A percentile compares a stretch with the other conserved stretches of the same genome.
Conservation (phyloP, 2,113 vertebrate genomes). For the Scartelaos histophorus region DNA sequence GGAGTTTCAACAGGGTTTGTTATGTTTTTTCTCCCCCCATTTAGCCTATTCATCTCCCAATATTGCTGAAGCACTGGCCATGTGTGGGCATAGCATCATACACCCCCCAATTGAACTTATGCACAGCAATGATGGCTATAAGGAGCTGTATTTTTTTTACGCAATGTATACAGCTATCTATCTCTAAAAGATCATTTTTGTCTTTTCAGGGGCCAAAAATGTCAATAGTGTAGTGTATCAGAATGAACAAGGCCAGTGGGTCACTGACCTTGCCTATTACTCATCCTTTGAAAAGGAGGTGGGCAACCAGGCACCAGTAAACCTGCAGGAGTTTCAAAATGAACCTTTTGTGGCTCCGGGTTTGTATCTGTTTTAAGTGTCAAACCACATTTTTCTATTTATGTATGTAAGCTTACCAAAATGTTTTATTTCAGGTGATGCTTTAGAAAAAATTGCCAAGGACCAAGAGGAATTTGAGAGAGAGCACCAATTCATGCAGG, state of each 20-base stretch:
- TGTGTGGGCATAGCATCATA: not conserved
- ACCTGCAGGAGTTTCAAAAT: slow-evolving; percentile 52
- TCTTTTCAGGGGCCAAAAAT: slow-evolving; percentile 62
- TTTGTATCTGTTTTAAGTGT: slow-evolving; percentile 65
- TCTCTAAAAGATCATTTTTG: not conserved
- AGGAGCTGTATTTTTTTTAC: not conserved
- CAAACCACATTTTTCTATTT: too few species aligned
- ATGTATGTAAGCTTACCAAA: not conserved
- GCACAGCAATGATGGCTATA: not conserved
- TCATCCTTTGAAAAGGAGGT: slow-evolving; percentile 88
- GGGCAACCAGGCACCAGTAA: slow-evolving; percentile 63
- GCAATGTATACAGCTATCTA: not conserved
- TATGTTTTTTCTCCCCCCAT: not conserved
- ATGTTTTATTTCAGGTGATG: slow-evolving; percentile 77
- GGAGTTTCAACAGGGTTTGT: slow-evolving; percentile 70
- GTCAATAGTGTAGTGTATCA: slow-evolving; percentile 87
- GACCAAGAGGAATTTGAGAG: slow-evolving; percentile 93
- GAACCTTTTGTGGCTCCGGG: slow-evolving; percentile 87
- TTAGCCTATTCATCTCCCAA: not conserved
- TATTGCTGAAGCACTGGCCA: not conserved
- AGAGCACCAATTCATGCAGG: slow-evolving; percentile 90
- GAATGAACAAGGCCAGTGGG: slow-evolving; percentile 95
- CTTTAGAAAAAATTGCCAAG: slow-evolving; percentile 84
- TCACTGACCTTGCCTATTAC: slow-evolving; percentile 95
- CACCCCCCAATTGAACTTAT: not conserved